Percentiles rank a stretch among this genome's conserved stretches.
These are phyloP conservation scores for Crematogaster levior DNA, from an alignment of 2,888 invertebrate species.

Conservation along the genomic window DNA sequence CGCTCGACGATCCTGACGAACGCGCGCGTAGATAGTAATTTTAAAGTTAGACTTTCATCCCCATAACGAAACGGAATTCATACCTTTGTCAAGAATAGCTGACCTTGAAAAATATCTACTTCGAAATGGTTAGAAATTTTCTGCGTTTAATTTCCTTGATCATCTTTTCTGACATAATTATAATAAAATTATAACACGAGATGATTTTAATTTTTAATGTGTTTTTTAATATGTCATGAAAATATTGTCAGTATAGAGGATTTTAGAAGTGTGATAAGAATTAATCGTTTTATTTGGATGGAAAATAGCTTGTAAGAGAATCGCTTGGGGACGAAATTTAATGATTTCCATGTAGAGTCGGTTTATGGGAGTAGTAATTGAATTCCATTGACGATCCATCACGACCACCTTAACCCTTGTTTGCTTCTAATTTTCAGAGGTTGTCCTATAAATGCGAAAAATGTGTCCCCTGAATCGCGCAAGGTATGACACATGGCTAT, in stretches of 20 bases:
- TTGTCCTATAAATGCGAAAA: constrained; percentile 49
- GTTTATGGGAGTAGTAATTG: constrained; percentile 44
- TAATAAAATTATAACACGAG: neutral
- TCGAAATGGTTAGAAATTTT: neutral
- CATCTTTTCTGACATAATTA: neutral
- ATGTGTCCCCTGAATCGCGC: constrained; percentile 33
- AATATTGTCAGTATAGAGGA: neutral
- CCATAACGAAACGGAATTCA: constrained; percentile 17
- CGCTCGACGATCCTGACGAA: constrained; percentile 28
- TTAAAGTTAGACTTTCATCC: constrained; percentile 31
- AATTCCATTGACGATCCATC: constrained; percentile 51
- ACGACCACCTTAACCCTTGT: constrained; percentile 40
- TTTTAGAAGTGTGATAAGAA: neutral
- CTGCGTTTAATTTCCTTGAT: neutral
- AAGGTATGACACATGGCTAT: constrained; percentile 13
- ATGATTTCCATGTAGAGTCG: neutral
- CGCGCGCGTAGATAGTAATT: constrained; percentile 46
- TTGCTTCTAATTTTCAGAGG: constrained; percentile 10
- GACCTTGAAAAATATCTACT: constrained; percentile 17
- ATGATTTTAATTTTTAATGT: too few species aligned
- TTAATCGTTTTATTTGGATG: neutral
- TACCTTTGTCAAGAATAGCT: neutral
- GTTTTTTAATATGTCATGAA: neutral
- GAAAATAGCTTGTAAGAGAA: neutral
- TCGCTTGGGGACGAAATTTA: constrained; percentile 6